Percentiles rank a stretch among this genome's conserved stretches.
These are phyloP conservation scores for Sturnus vulgaris DNA, from an alignment of 2,113 vertebrate species.

Conservation along the genomic window DNA sequence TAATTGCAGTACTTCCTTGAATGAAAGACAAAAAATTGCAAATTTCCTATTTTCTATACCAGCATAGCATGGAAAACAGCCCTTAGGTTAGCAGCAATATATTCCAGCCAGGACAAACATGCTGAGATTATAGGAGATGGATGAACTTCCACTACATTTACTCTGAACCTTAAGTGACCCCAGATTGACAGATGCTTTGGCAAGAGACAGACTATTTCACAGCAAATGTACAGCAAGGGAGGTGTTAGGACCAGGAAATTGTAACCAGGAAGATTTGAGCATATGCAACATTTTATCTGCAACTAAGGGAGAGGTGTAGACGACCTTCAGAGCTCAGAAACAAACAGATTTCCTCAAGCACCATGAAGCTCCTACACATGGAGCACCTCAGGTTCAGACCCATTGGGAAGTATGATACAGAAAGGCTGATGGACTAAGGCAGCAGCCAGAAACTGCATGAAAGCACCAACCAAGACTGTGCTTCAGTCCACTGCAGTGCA, in stretches of 20 bases:
- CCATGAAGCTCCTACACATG: accelerated
- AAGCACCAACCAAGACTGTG: neutral
- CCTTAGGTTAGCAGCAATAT: neutral
- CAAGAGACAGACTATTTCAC: neutral
- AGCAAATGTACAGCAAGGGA: neutral
- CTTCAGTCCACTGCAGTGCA: neutral
- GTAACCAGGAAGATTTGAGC: neutral
- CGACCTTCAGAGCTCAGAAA: neutral
- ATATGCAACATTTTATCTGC: neutral
- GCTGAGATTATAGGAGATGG: neutral
- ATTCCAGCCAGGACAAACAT: neutral
- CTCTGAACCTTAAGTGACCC: neutral
- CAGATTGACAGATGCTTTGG: neutral
- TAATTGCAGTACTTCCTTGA: neutral
- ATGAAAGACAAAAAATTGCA: neutral
- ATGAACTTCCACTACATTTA: neutral
- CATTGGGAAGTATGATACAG: neutral
- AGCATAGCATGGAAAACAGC: neutral
- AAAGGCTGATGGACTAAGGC: neutral
- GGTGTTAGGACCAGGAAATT: neutral
- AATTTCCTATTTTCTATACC: neutral
- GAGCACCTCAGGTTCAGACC: neutral
- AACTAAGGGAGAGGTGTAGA: neutral
- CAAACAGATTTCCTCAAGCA: neutral
- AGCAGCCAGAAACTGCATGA: neutral